Percentiles rank a stretch among this genome's conserved stretches.
phyloP scores from a whole-genome alignment of 2,888 invertebrate genomes.

The Aricia artaxerxes region DNA sequence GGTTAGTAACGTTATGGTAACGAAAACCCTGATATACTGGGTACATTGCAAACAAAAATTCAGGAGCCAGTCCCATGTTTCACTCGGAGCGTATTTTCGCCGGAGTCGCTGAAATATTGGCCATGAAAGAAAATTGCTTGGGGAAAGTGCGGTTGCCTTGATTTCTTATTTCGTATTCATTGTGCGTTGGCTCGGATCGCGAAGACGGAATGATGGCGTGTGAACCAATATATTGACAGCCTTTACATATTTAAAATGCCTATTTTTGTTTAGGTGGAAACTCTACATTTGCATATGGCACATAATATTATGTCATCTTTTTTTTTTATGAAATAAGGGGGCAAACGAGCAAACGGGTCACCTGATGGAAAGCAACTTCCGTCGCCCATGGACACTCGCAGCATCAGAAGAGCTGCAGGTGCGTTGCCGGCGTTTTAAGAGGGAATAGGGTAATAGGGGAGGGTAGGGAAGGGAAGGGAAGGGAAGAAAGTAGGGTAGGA shows the following conservation, averaged over 20 bases:
- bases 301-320: too few relatives aligned
- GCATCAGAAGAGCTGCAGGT: too few relatives aligned
- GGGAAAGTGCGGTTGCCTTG: slow-evolving; percentile 70
- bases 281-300: not conserved
- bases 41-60: slow-evolving; percentile 74
- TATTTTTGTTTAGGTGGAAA: slow-evolving; percentile 1
- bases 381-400: too few relatives aligned
- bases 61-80: slow-evolving; percentile 67
- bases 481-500: too few relatives aligned
- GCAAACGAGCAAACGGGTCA: too few relatives aligned
- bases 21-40: slow-evolving; percentile 70
- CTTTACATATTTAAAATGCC: slow-evolving; percentile 26
- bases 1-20: slow-evolving; percentile 70
- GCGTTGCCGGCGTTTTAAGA: too few relatives aligned
- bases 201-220: slow-evolving; percentile 53
- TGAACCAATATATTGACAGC: slow-evolving; percentile 35
- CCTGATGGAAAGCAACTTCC: too few relatives aligned
- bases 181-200: slow-evolving; percentile 70
- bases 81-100: slow-evolving; percentile 56
- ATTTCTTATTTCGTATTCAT: slow-evolving; percentile 77
- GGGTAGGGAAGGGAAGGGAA: too few relatives aligned
- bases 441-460: too few relatives aligned
- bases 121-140: slow-evolving; percentile 71
- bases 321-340: too few relatives aligned
- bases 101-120: slow-evolving; percentile 63